Percentiles rank a stretch among this genome's conserved stretches.
Conservation (phyloP, 2,113 vertebrate genomes). For the Caranx melampygus region DNA sequence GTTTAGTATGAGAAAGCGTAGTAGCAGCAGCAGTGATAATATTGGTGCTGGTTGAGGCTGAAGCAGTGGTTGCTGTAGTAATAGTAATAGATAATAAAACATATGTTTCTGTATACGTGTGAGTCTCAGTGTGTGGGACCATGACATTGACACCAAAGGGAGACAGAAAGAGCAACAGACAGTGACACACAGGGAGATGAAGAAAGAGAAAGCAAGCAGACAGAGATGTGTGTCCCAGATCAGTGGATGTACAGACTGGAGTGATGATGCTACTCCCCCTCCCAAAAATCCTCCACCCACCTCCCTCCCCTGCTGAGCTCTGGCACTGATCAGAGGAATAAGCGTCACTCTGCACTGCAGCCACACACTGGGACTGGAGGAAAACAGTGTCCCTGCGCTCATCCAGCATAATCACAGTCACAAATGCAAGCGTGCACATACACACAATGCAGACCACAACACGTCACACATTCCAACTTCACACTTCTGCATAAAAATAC, state of each 20-base stretch:
- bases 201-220: conserved; percentile 35
- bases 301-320: conserved; percentile 55
- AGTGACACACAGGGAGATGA: background rate
- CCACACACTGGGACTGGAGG: conserved; percentile 58
- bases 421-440: conserved; percentile 10
- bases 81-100: background rate
- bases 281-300: conserved; percentile 18
- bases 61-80: background rate
- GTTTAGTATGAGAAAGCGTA: background rate
- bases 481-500: conserved; percentile 36
- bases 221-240: conserved; percentile 64
- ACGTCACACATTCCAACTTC: conserved; percentile 27
- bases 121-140: background rate
- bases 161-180: conserved; percentile 21
- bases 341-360: conserved; percentile 48
- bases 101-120: background rate
- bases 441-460: conserved; percentile 34
- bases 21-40: too few relatives aligned
- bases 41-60: background rate
- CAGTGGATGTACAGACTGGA: conserved; percentile 53
- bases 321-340: conserved; percentile 70
- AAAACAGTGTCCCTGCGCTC: conserved; percentile 55
- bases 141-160: background rate
- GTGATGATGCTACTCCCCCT: background rate
- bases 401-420: conserved; percentile 50